phyloP scores from a whole-genome alignment of 2,888 invertebrate species.

The Asteroscopus sphinx region DNA sequence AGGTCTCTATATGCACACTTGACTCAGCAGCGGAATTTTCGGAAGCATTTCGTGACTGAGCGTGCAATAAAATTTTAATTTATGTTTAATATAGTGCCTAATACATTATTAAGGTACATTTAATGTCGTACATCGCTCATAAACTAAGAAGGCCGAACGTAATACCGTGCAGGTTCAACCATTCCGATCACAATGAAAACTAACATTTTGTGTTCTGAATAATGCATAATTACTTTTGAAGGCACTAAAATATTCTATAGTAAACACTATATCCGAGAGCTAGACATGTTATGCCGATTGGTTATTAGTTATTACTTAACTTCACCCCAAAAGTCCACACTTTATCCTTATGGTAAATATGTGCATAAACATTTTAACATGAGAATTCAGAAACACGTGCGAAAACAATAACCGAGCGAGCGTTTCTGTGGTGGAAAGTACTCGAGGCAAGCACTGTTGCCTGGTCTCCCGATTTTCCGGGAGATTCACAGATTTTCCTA shows the following conservation, averaged over 20 bases:
- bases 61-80: constrained; percentile 78
- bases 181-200: constrained; percentile 51
- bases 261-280: constrained; percentile 28
- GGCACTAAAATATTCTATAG: constrained; percentile 20
- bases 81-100: constrained; percentile 73
- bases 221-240: constrained; percentile 37
- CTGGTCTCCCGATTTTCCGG: no score
- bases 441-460: no score
- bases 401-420: constrained; percentile 54
- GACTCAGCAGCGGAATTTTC: constrained; percentile 59
- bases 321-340: constrained; percentile 46
- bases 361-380: constrained; percentile 54
- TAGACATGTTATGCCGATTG: constrained; percentile 35
- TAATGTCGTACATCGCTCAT: constrained; percentile 67
- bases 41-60: constrained; percentile 79
- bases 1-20: constrained; percentile 49
- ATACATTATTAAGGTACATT: constrained; percentile 76
- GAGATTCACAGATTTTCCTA: no score
- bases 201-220: constrained; percentile 41
- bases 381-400: constrained; percentile 54
- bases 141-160: constrained; percentile 57
- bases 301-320: constrained; percentile 45
- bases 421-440: constrained; percentile 56
- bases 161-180: constrained; percentile 34
- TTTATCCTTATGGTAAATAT: constrained; percentile 52